Base-by-base conservation (phyloP, 2,797 vertebrate species). In the Poeciliopsis turneri region DNA sequence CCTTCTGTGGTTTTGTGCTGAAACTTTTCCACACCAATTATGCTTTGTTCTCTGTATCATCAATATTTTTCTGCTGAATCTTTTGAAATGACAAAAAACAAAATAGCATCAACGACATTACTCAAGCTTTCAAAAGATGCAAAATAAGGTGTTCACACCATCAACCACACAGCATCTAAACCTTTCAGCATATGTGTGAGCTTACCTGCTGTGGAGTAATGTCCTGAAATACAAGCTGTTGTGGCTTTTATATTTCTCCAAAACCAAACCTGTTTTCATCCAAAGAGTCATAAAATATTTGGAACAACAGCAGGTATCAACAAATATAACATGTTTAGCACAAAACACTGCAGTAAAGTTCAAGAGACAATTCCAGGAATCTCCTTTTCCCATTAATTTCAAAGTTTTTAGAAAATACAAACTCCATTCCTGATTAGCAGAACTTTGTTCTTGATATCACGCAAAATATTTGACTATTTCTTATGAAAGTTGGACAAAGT, bases 221-320 rank as follows among this genome's bases (percentile, higher is more conserved):
- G 77, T 82, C 55, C 86, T 91, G 78, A 69, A 77, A 68, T 80
- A 15, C 69, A 49, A 74, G 47, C 72, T 0, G 36, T 41, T 79
- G 45, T 25, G 53, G 82, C 82, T 91, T 94, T 93, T 96, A 96
- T 95, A 95, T 20, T 74, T 75, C 49, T 74, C n/a, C 39, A 25
- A 73, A 82, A 84, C 72, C 75, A 15, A 68, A 0, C 45, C 41
- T 71, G 90, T 94, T 92, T 90, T 91, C 79, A 76, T 84, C 68
- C 81, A 86, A 77, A 80, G 80, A 57, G 86, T 87, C 90, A 88
- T 71, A 92, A 90, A 93, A 92, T 84, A 84, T 89, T 88, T 79
- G 81, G 76, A 73, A 85, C 81, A 84, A 79, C 47, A 78, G 5
- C 75, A 83, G 87, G 89, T 91, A 89, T 90, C 51, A 85, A 83